phyloP scores from a whole-genome alignment of 2,888 invertebrate species.

The Leptinotarsa peninsularis region DNA sequence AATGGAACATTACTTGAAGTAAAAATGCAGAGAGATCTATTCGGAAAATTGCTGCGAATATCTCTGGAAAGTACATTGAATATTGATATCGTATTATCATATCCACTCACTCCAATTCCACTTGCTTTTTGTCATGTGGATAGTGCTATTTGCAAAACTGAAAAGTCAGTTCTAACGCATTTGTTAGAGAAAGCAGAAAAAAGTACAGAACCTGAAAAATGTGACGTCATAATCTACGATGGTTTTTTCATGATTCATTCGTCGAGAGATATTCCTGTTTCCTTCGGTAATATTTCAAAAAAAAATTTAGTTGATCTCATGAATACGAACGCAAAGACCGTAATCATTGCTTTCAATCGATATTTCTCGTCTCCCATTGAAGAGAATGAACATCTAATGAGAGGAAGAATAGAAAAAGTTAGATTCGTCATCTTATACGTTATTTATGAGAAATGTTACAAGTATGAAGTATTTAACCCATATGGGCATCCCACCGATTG shows the following conservation, averaged over 20 bases:
- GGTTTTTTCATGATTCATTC: constrained; percentile 35
- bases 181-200: constrained; percentile 23
- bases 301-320: background rate
- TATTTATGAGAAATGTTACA: constrained; percentile 39
- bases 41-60: constrained; percentile 24
- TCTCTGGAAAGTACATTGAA: constrained; percentile 29
- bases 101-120: constrained; percentile 36
- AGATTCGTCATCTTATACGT: background rate
- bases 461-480: constrained; percentile 27
- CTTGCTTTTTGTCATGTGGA: constrained; percentile 30
- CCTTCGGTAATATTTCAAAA: constrained; percentile 7
- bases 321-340: background rate
- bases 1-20: constrained; percentile 21
- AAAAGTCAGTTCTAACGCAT: constrained; percentile 32
- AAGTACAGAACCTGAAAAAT: constrained; percentile 3
- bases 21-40: background rate
- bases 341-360: constrained; percentile 4
- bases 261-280: constrained; percentile 33
- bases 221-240: constrained; percentile 31
- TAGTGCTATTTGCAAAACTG: constrained; percentile 35
- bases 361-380: constrained; percentile 16
- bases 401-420: background rate
- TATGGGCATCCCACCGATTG: no score
- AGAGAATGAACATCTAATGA: constrained; percentile 19
- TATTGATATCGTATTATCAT: constrained; percentile 26